Conservation (phyloP, 2,888 invertebrate genomes). For the Morpho helenor region DNA sequence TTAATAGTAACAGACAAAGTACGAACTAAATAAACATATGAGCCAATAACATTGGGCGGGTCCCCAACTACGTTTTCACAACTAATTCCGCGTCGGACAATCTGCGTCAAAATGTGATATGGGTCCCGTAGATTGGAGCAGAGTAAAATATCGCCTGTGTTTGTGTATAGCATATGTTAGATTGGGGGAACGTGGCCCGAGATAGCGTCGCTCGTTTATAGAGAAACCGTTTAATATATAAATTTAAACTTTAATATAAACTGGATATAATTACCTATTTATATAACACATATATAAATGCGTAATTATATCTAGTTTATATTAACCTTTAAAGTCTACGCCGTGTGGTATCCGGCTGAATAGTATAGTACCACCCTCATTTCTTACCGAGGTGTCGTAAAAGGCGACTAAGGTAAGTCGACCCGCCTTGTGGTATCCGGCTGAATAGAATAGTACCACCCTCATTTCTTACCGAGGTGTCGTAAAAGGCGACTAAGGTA, state of each 20-base stretch:
- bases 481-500: too few relatives aligned
- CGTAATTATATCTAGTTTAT: too few relatives aligned
- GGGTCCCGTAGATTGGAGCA: slow-evolving; percentile 26
- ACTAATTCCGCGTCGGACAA: slow-evolving; percentile 29
- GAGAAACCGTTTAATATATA: slow-evolving; percentile 7
- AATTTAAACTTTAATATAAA: too few relatives aligned
- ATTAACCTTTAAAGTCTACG: too few relatives aligned
- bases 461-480: too few relatives aligned
- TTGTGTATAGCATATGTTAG: slow-evolving; percentile 4
- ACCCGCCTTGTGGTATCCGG: too few relatives aligned
- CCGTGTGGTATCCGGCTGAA: too few relatives aligned
- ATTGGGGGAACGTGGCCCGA: slow-evolving; percentile 3
- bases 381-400: too few relatives aligned
- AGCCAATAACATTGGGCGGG: slow-evolving; percentile 21
- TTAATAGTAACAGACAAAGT: not conserved
- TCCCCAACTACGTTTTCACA: slow-evolving; percentile 13
- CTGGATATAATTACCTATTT: too few relatives aligned
- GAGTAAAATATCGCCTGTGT: slow-evolving; percentile 10
- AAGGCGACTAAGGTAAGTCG: too few relatives aligned
- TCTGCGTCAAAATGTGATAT: slow-evolving; percentile 31
- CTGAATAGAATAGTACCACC: too few relatives aligned
- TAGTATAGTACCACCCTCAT: too few relatives aligned
- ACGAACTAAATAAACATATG: slow-evolving; percentile 12
- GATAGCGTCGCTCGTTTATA: slow-evolving; percentile 1
- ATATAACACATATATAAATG: not conserved